Percentiles rank a stretch among this genome's conserved stretches.
phyloP scores from a whole-genome alignment of 2,797 vertebrate species.

The Cuniculus paca region DNA sequence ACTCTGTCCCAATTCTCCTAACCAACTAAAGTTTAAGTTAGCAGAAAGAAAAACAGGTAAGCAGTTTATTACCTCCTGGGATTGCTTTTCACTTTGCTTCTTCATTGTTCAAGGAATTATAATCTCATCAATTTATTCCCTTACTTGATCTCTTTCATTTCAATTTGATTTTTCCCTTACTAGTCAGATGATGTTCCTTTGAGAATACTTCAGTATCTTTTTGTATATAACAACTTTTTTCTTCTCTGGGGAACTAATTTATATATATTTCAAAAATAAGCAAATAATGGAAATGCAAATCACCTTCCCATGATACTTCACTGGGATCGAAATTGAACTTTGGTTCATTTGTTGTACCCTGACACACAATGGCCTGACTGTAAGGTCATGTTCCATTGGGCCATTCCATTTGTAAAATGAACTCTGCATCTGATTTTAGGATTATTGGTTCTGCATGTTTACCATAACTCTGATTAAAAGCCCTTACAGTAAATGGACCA shows the following conservation, averaged over 20 bases:
- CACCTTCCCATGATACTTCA: background rate
- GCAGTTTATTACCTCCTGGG: background rate
- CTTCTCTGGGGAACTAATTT: background rate
- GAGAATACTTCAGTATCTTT: slow-evolving; percentile 15
- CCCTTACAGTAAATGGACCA: slow-evolving; percentile 48
- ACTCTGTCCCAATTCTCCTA: background rate
- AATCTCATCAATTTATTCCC: background rate
- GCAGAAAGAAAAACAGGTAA: background rate
- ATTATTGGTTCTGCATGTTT: slow-evolving; percentile 5
- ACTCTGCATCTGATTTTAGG: background rate
- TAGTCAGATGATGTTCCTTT: background rate
- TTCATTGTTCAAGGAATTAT: background rate
- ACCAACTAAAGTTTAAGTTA: background rate
- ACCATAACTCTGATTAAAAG: slow-evolving; percentile 61
- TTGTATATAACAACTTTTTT: background rate
- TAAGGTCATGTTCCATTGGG: background rate
- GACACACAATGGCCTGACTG: background rate
- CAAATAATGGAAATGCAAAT: slow-evolving; percentile 58
- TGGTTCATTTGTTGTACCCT: background rate
- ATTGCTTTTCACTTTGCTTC: background rate
- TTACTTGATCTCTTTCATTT: slow-evolving; percentile 9
- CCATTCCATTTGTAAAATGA: slow-evolving; percentile 32
- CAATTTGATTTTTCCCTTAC: background rate
- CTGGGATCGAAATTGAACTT: background rate
- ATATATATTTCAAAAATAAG: slow-evolving; percentile 43